Percentiles rank a stretch among this genome's conserved stretches.
Evolutionary conservation across 2,888 invertebrate species (phyloP).

Genomic region (Polietes domitor): DNA sequence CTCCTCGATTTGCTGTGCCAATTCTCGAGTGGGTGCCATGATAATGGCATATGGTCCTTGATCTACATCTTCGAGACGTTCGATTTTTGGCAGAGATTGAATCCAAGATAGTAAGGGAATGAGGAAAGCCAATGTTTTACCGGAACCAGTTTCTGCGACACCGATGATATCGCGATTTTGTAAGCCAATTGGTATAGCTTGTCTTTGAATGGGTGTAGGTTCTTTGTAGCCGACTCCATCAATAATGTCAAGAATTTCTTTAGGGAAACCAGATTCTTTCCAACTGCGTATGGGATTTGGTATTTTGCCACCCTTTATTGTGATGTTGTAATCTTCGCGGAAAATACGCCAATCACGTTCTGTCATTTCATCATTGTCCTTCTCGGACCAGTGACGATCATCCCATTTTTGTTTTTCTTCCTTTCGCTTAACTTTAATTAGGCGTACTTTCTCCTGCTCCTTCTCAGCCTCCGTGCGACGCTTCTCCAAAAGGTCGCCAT

Average conservation of each 20-base stretch:
- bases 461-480: conserved; percentile 97
- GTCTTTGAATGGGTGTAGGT: conserved; percentile 99
- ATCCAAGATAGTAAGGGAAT: conserved; percentile 99
- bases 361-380: conserved; percentile 96
- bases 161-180: conserved; percentile 98
- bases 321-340: conserved; percentile 99
- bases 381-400: conserved; percentile 99
- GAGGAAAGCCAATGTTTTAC: conserved; percentile 99
- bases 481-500: conserved; percentile 96
- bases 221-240: conserved; percentile 97
- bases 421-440: conserved; percentile 95
- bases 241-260: conserved; percentile 96
- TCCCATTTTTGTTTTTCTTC: conserved; percentile 99
- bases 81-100: conserved; percentile 97
- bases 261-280: conserved; percentile 95
- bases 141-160: conserved; percentile 99
- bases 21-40: conserved; percentile 98
- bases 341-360: conserved; percentile 99
- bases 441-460: conserved; percentile 95
- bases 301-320: conserved; percentile 97
- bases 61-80: conserved; percentile 93
- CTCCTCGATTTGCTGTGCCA: conserved; percentile 99
- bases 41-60: conserved; percentile 99
- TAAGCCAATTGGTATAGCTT: conserved; percentile 99
- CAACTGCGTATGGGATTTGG: conserved; percentile 97